Conservation (phyloP, 1,140 invertebrate genomes). For the Pachyrhynchus sulphureomaculatus region DNA sequence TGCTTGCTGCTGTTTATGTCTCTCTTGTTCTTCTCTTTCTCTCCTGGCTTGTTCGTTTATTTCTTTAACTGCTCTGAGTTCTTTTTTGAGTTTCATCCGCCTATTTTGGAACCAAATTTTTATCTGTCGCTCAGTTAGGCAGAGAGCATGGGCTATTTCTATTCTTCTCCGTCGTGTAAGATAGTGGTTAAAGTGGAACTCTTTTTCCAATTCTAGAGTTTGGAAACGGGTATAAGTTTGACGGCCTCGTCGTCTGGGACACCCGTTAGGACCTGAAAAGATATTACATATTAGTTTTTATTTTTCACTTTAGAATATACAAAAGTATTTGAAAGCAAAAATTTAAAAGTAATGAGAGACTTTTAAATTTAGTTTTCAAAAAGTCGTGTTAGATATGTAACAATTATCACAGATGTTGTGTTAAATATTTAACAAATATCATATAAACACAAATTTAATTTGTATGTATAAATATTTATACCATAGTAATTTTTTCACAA, state of each 20-base stretch:
- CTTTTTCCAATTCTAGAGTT: constrained; percentile 93
- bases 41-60: constrained; percentile 91
- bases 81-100: constrained; percentile 98
- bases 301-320: too few relatives aligned
- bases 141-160: constrained; percentile 95
- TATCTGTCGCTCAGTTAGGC: constrained; percentile 94
- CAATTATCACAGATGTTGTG: too few relatives aligned
- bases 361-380: too few relatives aligned
- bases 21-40: constrained; percentile 86
- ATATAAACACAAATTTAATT: too few relatives aligned
- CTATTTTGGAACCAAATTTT: constrained; percentile 98
- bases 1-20: constrained; percentile 86
- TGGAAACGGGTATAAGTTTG: constrained; percentile 97
- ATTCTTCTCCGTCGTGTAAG: constrained; percentile 92
- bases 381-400: too few relatives aligned
- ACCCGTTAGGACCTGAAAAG: constrained; percentile 90
- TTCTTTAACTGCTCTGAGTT: constrained; percentile 88
- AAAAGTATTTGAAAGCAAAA: too few relatives aligned
- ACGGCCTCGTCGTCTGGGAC: constrained; percentile 87
- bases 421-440: too few relatives aligned
- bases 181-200: constrained; percentile 98
- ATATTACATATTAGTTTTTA: too few relatives aligned
- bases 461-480: too few relatives aligned
- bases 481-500: too few relatives aligned
- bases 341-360: too few relatives aligned